Evolutionary conservation across 1,140 invertebrate genomes (phyloP).

Genomic region (Micrasema minimum): DNA sequence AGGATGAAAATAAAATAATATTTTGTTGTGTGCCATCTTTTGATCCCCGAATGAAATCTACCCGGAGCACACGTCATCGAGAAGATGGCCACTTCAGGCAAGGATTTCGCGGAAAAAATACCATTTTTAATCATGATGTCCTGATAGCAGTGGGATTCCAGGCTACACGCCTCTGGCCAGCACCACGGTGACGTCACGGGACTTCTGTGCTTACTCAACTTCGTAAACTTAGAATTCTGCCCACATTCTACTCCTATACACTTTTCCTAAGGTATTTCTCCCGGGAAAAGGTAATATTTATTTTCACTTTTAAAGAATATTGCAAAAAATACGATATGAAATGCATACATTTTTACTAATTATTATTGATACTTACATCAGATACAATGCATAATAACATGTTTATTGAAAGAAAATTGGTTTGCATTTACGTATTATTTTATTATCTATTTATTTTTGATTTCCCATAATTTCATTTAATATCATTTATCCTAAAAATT

Average conservation of each 20-base stretch:
- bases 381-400: too few relatives aligned
- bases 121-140: conserved; percentile 16
- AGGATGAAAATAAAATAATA: too few relatives aligned
- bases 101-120: conserved; percentile 11
- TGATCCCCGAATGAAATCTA: conserved; percentile 17
- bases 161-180: conserved; percentile 38
- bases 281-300: too few relatives aligned
- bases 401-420: too few relatives aligned
- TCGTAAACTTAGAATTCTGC: conserved; percentile 49
- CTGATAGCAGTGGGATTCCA: conserved; percentile 27
- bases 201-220: conserved; percentile 51
- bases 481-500: too few relatives aligned
- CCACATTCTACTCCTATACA: conserved; percentile 32
- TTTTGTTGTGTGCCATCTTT: conserved; percentile 26
- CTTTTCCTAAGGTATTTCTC: conserved; percentile 36
- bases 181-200: conserved; percentile 45
- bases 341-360: too few relatives aligned
- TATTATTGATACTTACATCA: too few relatives aligned
- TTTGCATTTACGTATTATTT: too few relatives aligned
- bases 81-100: conserved; percentile 6
- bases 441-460: too few relatives aligned
- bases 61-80: not conserved
- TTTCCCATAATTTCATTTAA: too few relatives aligned
- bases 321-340: too few relatives aligned
- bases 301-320: too few relatives aligned